These are phyloP conservation scores for Marasmarcha lunaedactyla DNA, from an alignment of 2,888 invertebrate species.

Conservation along the genomic window DNA sequence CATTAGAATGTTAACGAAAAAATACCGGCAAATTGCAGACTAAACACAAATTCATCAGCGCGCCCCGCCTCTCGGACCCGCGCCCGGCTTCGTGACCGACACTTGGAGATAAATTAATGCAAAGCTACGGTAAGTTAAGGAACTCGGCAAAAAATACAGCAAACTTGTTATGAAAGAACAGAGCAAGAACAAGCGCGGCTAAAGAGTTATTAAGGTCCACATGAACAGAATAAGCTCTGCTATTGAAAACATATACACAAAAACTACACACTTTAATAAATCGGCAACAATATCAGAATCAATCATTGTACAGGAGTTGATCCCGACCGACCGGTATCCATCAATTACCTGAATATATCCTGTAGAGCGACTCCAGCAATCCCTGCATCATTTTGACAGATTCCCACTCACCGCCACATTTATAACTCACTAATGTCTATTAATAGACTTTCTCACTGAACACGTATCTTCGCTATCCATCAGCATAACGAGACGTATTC, in stretches of 20 bases:
- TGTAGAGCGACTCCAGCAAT: slow-evolving; percentile 56
- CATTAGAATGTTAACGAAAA: slow-evolving; percentile 27
- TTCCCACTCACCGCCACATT: slow-evolving; percentile 27
- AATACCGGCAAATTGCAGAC: slow-evolving; percentile 44
- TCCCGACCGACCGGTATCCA: too few relatives aligned
- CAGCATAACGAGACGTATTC: slow-evolving; percentile 37
- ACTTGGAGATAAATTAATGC: slow-evolving; percentile 12
- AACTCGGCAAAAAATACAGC: slow-evolving; percentile 3
- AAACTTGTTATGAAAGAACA: not conserved
- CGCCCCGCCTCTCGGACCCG: slow-evolving; percentile 34
- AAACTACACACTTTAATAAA: too few relatives aligned
- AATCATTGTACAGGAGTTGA: too few relatives aligned
- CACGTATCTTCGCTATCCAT: slow-evolving; percentile 32
- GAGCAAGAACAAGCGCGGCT: too few relatives aligned
- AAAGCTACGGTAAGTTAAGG: slow-evolving; percentile 7
- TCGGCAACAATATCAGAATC: too few relatives aligned
- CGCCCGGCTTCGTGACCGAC: slow-evolving; percentile 38
- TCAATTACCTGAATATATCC: slow-evolving; percentile 55
- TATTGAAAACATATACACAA: too few relatives aligned
- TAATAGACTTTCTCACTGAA: slow-evolving; percentile 19
- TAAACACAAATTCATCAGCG: slow-evolving; percentile 43
- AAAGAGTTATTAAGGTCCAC: too few relatives aligned
- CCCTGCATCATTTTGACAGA: slow-evolving; percentile 64
- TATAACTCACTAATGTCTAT: slow-evolving; percentile 11
- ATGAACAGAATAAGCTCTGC: too few relatives aligned